These are phyloP conservation scores for Anthonomus grandis DNA, from an alignment of 1,140 invertebrate species.

Conservation along the genomic window DNA sequence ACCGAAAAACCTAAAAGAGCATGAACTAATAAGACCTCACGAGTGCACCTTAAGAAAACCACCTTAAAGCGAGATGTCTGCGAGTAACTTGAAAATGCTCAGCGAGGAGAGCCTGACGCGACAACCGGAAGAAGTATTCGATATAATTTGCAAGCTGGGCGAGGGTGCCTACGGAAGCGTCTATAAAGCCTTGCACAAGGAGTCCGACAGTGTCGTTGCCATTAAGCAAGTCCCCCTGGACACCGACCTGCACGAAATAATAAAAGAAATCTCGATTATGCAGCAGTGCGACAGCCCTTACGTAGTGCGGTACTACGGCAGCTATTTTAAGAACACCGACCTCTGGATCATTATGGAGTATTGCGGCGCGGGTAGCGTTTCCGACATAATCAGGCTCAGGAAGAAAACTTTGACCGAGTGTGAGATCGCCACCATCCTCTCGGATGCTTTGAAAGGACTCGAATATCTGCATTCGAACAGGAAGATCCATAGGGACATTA, in stretches of 20 bases:
- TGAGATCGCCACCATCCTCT: conserved; percentile 94
- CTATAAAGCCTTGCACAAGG: conserved; percentile 86
- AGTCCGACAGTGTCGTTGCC: conserved; percentile 94
- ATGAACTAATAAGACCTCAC: conserved; percentile 8
- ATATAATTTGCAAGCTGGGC: conserved; percentile 96
- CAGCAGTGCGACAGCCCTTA: conserved; percentile 99
- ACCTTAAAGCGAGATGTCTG: conserved; percentile 28
- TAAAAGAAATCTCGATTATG: conserved; percentile 99
- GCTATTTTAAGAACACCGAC: conserved; percentile 99
- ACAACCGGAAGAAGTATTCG: conserved; percentile 97
- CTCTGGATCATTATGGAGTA: conserved; percentile 99
- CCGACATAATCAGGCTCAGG: conserved; percentile 95
- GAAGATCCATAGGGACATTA: conserved; percentile 96
- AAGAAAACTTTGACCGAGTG: conserved; percentile 96
- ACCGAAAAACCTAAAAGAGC: conserved; percentile 19
- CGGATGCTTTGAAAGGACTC: conserved; percentile 92
- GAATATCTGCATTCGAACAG: conserved; percentile 93
- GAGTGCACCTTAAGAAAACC: too few relatives aligned
- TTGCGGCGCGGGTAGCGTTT: conserved; percentile 97
- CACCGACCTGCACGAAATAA: conserved; percentile 98
- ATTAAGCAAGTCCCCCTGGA: conserved; percentile 99
- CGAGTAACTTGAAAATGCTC: conserved; percentile 84
- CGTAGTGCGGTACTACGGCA: conserved; percentile 99
- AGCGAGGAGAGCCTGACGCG: conserved; percentile 94
- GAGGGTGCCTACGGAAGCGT: conserved; percentile 82